Base-by-base conservation (phyloP, 1,140 invertebrate species). In the Macrocentrus cingulum region DNA sequence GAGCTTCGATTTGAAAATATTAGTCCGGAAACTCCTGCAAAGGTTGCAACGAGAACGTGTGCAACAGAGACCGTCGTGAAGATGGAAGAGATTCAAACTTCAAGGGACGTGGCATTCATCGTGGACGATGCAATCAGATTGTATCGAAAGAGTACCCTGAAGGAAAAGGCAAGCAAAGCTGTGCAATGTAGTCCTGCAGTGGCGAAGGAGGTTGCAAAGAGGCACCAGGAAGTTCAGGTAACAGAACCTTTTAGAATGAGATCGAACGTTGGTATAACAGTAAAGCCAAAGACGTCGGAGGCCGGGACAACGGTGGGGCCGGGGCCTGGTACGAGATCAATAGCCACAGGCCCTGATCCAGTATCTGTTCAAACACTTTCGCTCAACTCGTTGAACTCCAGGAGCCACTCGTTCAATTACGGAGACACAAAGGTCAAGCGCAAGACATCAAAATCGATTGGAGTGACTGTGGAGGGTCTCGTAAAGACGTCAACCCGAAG, bases 391-490 rank as follows among this genome's bases (percentile, higher is more conserved):
- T 65, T 77, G 67, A 76, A 75, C 48, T 70, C 65, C 3, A 61
- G 74, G 1, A 77, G 73, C 48, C 68, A 68, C 29, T 75, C 74
- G 7, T 76, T 75, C 36, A 77, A 77, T 46, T 76, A 75, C 23
- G 73, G 74, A 0, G 74, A 76, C 19, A 69, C 60, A 4, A 69
- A 65, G 9, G 57, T 60, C 0, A 76, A 72, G 37, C 58, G 57
- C 4, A 72, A 60, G 34, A 46, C 44, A 2, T 63, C 64, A 2
- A 77, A 66, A 42, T 75, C 75, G 0, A 51, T 79, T 0, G 68
- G 64, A 1, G 50, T 70, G 4, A 52, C 48, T 45, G 75, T 71
- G 1, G 70, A 70, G 3, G 72, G 76, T 25, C 34, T 78, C 15
- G 44, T 76, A 0, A 66, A 59, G 23, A 76, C 64, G 1, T 36